These are phyloP conservation scores for Haplochromis burtoni DNA, from an alignment of 2,113 vertebrate genomes.

Conservation along the genomic window DNA sequence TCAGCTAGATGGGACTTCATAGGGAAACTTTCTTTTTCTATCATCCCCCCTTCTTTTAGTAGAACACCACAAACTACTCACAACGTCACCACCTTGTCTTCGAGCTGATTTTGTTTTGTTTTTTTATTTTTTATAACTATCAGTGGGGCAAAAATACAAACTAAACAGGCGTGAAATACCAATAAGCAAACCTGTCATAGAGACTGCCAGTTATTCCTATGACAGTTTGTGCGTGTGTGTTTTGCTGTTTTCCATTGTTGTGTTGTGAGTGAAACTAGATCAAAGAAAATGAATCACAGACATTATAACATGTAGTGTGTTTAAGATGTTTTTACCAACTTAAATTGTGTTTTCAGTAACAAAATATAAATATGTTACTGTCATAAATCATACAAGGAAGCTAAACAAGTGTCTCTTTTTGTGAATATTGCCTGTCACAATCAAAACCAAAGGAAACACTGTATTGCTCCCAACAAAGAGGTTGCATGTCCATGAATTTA, in stretches of 20 bases:
- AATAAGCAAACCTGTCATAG: background rate
- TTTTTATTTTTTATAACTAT: background rate
- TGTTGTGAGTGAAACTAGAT: background rate
- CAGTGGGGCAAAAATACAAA: background rate
- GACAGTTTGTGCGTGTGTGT: background rate
- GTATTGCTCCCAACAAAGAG: background rate
- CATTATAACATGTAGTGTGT: background rate
- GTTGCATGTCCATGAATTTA: background rate
- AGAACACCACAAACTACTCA: background rate
- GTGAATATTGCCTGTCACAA: background rate
- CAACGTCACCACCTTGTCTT: background rate
- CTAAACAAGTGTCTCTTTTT: background rate
- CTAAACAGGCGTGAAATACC: background rate
- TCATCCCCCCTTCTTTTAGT: background rate
- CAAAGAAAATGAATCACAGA: background rate
- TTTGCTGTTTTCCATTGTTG: background rate
- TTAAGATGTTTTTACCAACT: background rate
- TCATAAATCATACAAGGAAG: background rate
- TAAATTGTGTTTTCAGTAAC: background rate
- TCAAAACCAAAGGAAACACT: background rate
- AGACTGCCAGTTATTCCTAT: background rate
- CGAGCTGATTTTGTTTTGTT: background rate
- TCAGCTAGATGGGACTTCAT: conserved; percentile 39
- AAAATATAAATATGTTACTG: background rate
- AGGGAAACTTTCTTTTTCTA: conserved; percentile 16